Evolutionary conservation across 1,140 invertebrate genomes (phyloP).

Genomic region (Drosophila subobscura): DNA sequence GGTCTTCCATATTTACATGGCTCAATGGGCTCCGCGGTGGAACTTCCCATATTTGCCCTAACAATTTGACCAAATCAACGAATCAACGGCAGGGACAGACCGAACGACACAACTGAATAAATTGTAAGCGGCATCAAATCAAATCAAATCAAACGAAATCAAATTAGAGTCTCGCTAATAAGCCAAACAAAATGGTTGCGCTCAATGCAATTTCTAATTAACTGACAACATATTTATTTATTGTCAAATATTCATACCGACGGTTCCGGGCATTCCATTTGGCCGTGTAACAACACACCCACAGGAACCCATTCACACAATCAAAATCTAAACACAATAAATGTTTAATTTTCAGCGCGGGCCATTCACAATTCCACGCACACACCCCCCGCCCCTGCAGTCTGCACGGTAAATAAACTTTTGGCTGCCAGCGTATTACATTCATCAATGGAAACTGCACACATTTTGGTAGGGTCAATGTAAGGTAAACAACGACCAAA

Average conservation of each 20-base stretch:
- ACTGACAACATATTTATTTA: slow-evolving; percentile 76
- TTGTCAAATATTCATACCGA: slow-evolving; percentile 57
- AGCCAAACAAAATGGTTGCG: slow-evolving; percentile 68
- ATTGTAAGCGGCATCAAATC: slow-evolving; percentile 50
- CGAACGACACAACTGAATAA: slow-evolving; percentile 27
- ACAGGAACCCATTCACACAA: slow-evolving; percentile 21
- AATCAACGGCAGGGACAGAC: slow-evolving; percentile 5
- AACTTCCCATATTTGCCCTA: slow-evolving; percentile 49
- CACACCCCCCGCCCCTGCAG: no score
- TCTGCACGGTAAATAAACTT: slow-evolving; percentile 51
- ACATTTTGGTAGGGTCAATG: slow-evolving; percentile 43
- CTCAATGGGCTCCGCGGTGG: slow-evolving; percentile 12
- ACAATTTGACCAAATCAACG: slow-evolving; percentile 66
- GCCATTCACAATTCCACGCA: slow-evolving; percentile 11
- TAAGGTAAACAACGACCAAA: slow-evolving; percentile 41
- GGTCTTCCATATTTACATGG: slow-evolving; percentile 27
- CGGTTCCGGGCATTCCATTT: slow-evolving; percentile 55
- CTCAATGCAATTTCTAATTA: slow-evolving; percentile 75
- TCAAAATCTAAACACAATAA: slow-evolving; percentile 59
- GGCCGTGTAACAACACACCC: slow-evolving; percentile 50
- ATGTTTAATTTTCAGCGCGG: slow-evolving; percentile 53
- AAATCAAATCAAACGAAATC: slow-evolving; percentile 48
- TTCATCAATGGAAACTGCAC: slow-evolving; percentile 37
- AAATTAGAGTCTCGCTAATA: slow-evolving; percentile 70
- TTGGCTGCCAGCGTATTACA: slow-evolving; percentile 50